Evolutionary conservation across 2,888 invertebrate genomes (phyloP).

Genomic region (Mythimna ferrago): DNA sequence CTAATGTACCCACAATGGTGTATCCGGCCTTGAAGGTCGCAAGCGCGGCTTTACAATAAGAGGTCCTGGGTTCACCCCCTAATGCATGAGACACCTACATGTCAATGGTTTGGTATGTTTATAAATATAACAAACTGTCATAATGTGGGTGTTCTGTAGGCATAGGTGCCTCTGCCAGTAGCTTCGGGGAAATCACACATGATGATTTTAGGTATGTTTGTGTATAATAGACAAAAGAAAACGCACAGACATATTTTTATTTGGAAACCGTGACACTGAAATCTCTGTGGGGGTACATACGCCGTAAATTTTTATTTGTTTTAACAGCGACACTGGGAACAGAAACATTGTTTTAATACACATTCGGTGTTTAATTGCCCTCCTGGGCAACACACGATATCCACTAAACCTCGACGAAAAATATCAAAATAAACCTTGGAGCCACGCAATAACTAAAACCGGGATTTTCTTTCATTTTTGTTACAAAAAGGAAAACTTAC

Average conservation of each 20-base stretch:
- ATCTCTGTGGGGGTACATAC: slow-evolving; percentile 30
- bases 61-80: neutral
- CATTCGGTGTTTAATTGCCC: slow-evolving; percentile 31
- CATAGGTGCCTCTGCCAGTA: neutral
- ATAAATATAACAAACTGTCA: too few species aligned
- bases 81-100: neutral
- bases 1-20: too few species aligned
- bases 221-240: slow-evolving; percentile 1
- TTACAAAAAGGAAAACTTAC: neutral
- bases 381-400: slow-evolving; percentile 26
- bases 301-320: slow-evolving; percentile 32
- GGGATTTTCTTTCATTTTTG: neutral
- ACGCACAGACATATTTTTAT: neutral
- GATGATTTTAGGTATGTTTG: neutral
- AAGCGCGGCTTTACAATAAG: too few species aligned
- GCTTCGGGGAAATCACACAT: neutral
- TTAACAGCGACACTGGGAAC: slow-evolving; percentile 8
- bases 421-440: slow-evolving; percentile 9
- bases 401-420: slow-evolving; percentile 18
- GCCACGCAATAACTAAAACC: slow-evolving; percentile 1
- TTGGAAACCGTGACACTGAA: slow-evolving; percentile 9
- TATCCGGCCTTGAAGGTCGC: too few species aligned
- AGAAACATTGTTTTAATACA: slow-evolving; percentile 19
- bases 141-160: neutral
- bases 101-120: too few species aligned